A percentile compares a stretch with the other conserved stretches of the same genome.
Conservation (phyloP, 2,888 invertebrate species). For the Drosophila multiciliata region DNA sequence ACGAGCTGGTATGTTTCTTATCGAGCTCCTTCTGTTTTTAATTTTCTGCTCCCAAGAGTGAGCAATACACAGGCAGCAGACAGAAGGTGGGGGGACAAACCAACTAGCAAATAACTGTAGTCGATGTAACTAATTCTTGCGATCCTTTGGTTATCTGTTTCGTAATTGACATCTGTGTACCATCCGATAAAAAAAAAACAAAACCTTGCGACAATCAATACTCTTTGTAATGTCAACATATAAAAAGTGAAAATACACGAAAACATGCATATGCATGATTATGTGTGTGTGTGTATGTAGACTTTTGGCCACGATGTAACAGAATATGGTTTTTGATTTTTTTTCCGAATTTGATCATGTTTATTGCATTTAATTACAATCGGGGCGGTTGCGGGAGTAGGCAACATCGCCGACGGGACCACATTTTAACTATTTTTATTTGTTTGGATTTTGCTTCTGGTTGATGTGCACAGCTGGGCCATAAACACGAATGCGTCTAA, state of each 20-base stretch:
- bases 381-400: neutral
- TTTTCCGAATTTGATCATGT: neutral
- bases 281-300: neutral
- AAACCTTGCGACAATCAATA: neutral
- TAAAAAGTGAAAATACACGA: slow-evolving; percentile 41
- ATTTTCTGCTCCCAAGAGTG: neutral
- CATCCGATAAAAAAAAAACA: neutral
- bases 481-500: neutral
- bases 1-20: slow-evolving; percentile 81
- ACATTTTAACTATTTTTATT: neutral
- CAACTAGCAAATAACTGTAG: neutral
- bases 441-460: slow-evolving; percentile 28
- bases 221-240: neutral
- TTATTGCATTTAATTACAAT: slow-evolving; percentile 3
- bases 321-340: slow-evolving; percentile 13
- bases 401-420: neutral
- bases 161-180: neutral
- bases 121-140: neutral
- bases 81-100: neutral
- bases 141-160: neutral
- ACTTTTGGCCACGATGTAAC: slow-evolving; percentile 26
- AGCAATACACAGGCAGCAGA: neutral
- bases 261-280: neutral
- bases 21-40: neutral
- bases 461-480: slow-evolving; percentile 22